Conservation (phyloP, 1,140 invertebrate species). For the Psix sp. region DNA sequence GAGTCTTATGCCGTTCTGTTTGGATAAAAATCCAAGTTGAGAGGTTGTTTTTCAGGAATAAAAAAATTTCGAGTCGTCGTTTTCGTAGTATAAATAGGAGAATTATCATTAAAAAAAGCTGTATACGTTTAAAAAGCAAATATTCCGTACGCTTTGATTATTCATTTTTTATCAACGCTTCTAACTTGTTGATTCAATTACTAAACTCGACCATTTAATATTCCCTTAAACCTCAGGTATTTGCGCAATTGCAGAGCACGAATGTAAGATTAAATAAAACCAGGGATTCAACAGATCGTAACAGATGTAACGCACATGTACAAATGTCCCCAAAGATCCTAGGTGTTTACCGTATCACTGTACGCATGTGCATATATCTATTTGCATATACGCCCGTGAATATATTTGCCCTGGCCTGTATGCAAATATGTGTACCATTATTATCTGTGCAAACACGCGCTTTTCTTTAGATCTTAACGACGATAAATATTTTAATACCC, state of each 20-base stretch:
- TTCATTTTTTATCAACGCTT: background rate
- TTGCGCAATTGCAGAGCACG: slow-evolving; percentile 3
- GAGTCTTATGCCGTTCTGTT: too few species aligned
- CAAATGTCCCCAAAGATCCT: slow-evolving; percentile 24
- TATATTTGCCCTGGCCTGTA: slow-evolving; percentile 47
- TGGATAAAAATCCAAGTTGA: too few species aligned
- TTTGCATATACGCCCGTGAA: slow-evolving; percentile 42
- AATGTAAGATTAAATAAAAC: slow-evolving; percentile 24
- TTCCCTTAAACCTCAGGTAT: background rate
- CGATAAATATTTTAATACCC: slow-evolving; percentile 45
- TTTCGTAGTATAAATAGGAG: too few species aligned
- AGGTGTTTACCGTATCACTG: slow-evolving; percentile 21
- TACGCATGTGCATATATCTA: slow-evolving; percentile 38
- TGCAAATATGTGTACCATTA: slow-evolving; percentile 49
- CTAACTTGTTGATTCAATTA: background rate
- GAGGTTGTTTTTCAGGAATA: too few species aligned
- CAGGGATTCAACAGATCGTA: slow-evolving; percentile 1
- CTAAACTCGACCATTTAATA: background rate
- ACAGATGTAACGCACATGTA: slow-evolving; percentile 42
- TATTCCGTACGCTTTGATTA: too few species aligned
- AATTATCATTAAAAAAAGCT: too few species aligned
- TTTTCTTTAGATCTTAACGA: slow-evolving; percentile 38
- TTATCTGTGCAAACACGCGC: slow-evolving; percentile 43
- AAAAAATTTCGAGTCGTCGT: too few species aligned
- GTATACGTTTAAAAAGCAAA: too few species aligned